A percentile compares a stretch with the other conserved stretches of the same genome.
These are phyloP conservation scores for Automeris io DNA, from an alignment of 2,888 invertebrate genomes.

Conservation along the genomic window DNA sequence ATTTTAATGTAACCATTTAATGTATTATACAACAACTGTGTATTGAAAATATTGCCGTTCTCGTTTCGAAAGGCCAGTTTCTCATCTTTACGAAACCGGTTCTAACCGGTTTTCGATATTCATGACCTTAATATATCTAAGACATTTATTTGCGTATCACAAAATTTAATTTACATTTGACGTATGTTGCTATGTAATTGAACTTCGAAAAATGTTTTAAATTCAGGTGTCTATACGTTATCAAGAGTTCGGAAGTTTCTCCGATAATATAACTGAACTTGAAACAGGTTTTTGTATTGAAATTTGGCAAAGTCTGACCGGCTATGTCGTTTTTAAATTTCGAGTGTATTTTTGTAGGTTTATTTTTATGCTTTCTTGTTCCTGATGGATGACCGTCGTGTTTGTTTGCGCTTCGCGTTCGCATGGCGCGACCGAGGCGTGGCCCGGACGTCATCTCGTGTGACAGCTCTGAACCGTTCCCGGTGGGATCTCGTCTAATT, in stretches of 20 bases:
- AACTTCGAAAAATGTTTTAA: constrained; percentile 13
- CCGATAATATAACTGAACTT: constrained; percentile 15
- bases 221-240: constrained; percentile 29
- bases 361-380: constrained; percentile 40
- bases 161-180: neutral
- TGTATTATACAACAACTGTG: neutral
- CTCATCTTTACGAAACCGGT: constrained; percentile 36
- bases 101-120: constrained; percentile 31
- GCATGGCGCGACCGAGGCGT: constrained; percentile 45
- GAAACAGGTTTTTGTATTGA: constrained; percentile 4
- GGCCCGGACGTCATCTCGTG: constrained; percentile 52
- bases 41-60: constrained; percentile 11
- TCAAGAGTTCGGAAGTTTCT: constrained; percentile 35
- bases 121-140: constrained; percentile 42
- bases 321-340: neutral
- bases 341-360: constrained; percentile 12
- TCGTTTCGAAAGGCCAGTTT: constrained; percentile 30
- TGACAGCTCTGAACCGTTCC: constrained; percentile 3
- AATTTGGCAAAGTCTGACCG: constrained; percentile 2
- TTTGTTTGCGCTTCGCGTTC: constrained; percentile 42
- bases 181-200: neutral
- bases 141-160: constrained; percentile 30
- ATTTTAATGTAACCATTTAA: too few relatives aligned
- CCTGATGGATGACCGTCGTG: constrained; percentile 31
- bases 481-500: constrained; percentile 60